Evolutionary conservation across 1,140 invertebrate species (phyloP), one percentile per base, ranked within the genome.

Genomic region (Oryctes rhinoceros): DNA sequence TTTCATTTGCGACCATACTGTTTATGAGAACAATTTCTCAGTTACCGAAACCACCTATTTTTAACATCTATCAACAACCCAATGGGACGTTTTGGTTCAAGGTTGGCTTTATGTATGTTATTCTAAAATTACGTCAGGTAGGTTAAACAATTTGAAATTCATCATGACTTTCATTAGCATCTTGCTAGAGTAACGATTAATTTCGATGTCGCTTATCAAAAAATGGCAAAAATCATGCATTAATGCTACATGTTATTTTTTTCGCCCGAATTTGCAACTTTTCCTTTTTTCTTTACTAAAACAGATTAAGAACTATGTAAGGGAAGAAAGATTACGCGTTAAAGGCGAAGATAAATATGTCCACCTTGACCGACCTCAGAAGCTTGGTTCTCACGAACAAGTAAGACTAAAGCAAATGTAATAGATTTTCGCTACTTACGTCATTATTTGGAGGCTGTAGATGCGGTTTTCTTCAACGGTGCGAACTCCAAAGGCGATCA

Each of bases 381-480:
- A 44, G 67, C 48, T 80, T 15, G 20, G n/a, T 18, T 39, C 76
- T 39, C 7, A 15, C 49, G 24, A 53, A 49, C 13, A 53, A 59
- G 47, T 53, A 48, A 53, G 47, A 18, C 39, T 18, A 30, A 30
- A 76, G 37, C 47, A 76, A n/a, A 20, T 76, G 0, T 59, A 48
- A 48, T 48, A 9, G 4, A 76, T 59, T 18, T 15, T 78, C 39
- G 9, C 0, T 78, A 9, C 77, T 48, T 49, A 15, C 37, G 4
- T 30, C 30, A 53, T 15, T 11, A 59, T 78, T 78, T 76, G 39
- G 80, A 92, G 91, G 89, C 90, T 30, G 89, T 92, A 77, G 91
- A 92, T 85, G 91, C 89, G 5, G 89, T 91, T 18, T 92, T 91
- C 82, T 91, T 91, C 81, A 92, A 91, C 84, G 89, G 88, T 13